A percentile compares a stretch with the other conserved stretches of the same genome.
Evolutionary conservation across 2,113 vertebrate species (phyloP).

Genomic region (Glaucomys volans): DNA sequence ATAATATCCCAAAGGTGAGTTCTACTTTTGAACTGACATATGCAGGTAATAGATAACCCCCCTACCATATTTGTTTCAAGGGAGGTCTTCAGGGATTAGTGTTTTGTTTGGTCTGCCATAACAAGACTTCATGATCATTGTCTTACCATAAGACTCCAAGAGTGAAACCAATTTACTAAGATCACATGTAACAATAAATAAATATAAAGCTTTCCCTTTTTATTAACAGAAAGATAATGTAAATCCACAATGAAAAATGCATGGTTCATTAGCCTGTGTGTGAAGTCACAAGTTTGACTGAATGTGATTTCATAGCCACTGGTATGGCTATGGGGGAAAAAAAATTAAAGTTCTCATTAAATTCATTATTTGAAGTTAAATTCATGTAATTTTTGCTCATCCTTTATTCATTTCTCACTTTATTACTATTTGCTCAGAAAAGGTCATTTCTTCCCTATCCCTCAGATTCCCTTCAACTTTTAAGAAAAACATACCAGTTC

Average conservation of each 20-base stretch:
- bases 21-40: background rate
- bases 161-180: constrained; percentile 26
- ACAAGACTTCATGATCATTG: constrained; percentile 28
- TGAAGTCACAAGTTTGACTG: constrained; percentile 47
- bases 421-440: constrained; percentile 68
- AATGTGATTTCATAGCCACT: background rate
- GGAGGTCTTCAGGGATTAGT: background rate
- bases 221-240: background rate
- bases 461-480: background rate
- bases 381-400: constrained; percentile 47
- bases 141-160: background rate
- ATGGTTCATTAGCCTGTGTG: background rate
- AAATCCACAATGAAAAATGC: constrained; percentile 20
- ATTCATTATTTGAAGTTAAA: constrained; percentile 55
- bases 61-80: background rate
- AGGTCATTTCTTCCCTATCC: constrained; percentile 1
- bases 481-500: constrained; percentile 5
- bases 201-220: background rate
- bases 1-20: background rate
- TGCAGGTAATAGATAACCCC: background rate
- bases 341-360: background rate
- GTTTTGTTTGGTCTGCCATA: background rate
- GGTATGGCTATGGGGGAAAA: background rate
- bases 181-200: background rate
- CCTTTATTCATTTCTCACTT: constrained; percentile 52